Evolutionary conservation across 1,140 invertebrate species (phyloP).

Genomic region (Telenomus remus): DNA sequence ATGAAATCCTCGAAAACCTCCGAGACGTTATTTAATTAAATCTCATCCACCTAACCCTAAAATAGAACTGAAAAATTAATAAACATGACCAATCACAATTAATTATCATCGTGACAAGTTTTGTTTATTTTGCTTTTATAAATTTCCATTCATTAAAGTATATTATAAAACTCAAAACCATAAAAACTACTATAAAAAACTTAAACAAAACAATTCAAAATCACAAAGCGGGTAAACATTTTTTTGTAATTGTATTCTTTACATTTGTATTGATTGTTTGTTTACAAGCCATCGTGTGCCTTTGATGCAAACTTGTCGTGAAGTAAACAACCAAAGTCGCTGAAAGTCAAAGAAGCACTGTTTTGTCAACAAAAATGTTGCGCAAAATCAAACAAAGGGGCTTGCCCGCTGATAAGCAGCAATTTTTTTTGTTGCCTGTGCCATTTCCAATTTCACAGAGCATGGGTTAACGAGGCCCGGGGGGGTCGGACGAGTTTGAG

Average conservation of each 20-base stretch:
- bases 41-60: constrained; percentile 9
- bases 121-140: background rate
- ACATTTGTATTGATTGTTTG: background rate
- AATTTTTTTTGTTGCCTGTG: constrained; percentile 41
- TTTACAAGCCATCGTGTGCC: too few species aligned
- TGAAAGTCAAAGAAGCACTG: too few species aligned
- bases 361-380: too few species aligned
- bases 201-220: too few species aligned
- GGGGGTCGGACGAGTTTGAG: constrained; percentile 62
- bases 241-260: too few species aligned
- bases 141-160: background rate
- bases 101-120: background rate
- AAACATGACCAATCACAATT: constrained; percentile 24
- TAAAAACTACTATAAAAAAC: too few species aligned
- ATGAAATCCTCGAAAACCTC: constrained; percentile 17
- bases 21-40: constrained; percentile 35
- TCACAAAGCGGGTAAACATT: too few species aligned
- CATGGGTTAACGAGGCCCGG: constrained; percentile 73
- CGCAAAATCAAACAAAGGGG: too few species aligned
- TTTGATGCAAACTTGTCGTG: too few species aligned
- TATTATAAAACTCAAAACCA: too few species aligned
- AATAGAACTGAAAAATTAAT: constrained; percentile 9
- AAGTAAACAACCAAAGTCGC: too few species aligned
- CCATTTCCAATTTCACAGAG: constrained; percentile 75
- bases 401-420: constrained; percentile 55